Evolutionary conservation across 2,113 vertebrate genomes (phyloP), one percentile per base, ranked within the genome.

Genomic region (Hippocampus barbouri): DNA sequence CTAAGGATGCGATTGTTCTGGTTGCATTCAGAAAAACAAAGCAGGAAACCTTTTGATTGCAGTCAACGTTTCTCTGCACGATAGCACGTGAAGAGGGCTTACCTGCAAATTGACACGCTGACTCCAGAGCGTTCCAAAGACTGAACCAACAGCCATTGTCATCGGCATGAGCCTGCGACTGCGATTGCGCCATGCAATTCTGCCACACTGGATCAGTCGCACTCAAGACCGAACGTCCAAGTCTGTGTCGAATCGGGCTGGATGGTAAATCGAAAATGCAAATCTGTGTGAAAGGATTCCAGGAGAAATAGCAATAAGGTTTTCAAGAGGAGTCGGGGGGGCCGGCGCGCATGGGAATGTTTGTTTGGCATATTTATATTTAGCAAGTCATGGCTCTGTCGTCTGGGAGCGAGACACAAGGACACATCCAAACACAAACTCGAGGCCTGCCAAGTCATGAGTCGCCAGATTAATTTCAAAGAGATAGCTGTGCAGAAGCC

Each of bases 381-480:
- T 86, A 90, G 87, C 79, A 20, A 53, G 85, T 79, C 78, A 83
- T 83, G 85, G 85, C 83, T 77, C 66, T 60, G 75, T 71, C 66
- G 88, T 85, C 85, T 85, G 86, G 80, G 77, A 47, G 80, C 82
- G 85, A 89, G 89, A 91, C 86, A 86, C 86, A 84, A 85, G 84
- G 86, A 89, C 83, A 79, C 79, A 88, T 92, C 91, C 85, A 90
- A 88, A 89, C 85, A 89, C 88, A 86, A 88, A 84, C 41, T 86
- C 73, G 56, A 79, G 72, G 85, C 86, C 89, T 92, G 91, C 90
- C 92, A 91, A 92, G 91, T 92, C 90, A 91, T 91, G 89, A 86
- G 91, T 91, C 91, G 89, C 77, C 75, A 89, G 91, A 92, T 93
- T 91, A 84, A 90, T 91, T 92, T 92, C 90, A 91, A 92, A 92